A percentile compares a stretch with the other conserved stretches of the same genome.
Evolutionary conservation across 2,797 vertebrate species (phyloP).

Genomic region (Tapera naevia): DNA sequence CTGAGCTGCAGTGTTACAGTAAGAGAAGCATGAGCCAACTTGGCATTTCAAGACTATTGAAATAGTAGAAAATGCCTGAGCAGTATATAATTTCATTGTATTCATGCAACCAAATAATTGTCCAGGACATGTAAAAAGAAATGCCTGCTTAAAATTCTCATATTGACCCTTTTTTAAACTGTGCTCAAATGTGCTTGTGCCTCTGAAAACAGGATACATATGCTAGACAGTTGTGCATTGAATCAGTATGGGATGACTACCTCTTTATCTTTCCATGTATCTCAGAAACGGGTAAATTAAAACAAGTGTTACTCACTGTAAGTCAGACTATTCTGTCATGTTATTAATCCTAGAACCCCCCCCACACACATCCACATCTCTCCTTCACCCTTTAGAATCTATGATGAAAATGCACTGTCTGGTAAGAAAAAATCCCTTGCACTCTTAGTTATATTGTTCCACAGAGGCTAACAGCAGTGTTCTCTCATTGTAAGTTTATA

Average conservation of each 20-base stretch:
- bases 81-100: neutral
- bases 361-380: neutral
- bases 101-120: neutral
- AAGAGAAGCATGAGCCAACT: neutral
- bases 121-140: neutral
- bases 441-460: neutral
- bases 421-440: neutral
- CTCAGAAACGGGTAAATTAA: neutral
- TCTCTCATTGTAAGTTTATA: neutral
- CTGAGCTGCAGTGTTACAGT: neutral
- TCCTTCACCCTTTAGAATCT: neutral
- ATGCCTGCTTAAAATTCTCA: neutral
- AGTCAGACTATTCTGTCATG: neutral
- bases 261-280: neutral
- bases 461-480: neutral
- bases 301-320: conserved; percentile 5
- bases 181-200: neutral
- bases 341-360: neutral
- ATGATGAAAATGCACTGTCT: neutral
- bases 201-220: neutral
- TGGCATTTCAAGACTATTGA: neutral
- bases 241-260: neutral
- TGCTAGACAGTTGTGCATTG: neutral
- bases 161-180: neutral
- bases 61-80: neutral